Conservation (phyloP, 2,113 vertebrate genomes). For the Pituophis catenifer region DNA sequence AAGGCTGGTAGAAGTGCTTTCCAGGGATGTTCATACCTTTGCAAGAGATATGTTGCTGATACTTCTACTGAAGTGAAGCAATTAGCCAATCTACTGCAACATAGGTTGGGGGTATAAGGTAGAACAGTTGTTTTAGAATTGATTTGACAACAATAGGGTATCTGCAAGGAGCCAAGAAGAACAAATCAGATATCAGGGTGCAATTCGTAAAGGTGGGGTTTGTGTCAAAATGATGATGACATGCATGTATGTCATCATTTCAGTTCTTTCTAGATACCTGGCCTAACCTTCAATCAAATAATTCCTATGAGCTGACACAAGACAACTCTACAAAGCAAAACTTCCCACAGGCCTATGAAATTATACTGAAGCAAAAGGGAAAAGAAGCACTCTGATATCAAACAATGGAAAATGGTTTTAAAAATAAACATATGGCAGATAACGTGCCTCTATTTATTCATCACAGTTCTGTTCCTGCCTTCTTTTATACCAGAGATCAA, state of each 20-base stretch:
- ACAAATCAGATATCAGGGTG: background rate
- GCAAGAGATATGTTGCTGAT: background rate
- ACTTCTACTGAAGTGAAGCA: background rate
- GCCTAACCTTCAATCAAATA: background rate
- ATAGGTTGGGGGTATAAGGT: background rate
- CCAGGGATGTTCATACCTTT: background rate
- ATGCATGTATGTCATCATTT: background rate
- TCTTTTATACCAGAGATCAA: background rate
- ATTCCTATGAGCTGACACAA: background rate
- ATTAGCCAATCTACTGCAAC: background rate
- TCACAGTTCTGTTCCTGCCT: background rate
- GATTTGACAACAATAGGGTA: background rate
- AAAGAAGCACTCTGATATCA: background rate
- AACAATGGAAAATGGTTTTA: background rate
- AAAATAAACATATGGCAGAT: background rate
- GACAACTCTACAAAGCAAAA: background rate
- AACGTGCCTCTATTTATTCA: background rate
- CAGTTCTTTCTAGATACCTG: background rate
- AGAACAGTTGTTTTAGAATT: background rate
- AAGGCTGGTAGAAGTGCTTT: background rate
- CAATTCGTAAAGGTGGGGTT: background rate
- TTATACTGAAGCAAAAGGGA: background rate
- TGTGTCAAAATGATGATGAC: background rate
- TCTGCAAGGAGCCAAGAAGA: background rate
- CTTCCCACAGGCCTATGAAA: background rate